Evolutionary conservation across 2,888 invertebrate species (phyloP), one percentile per base, ranked within the genome.

Genomic region (Pristionchus entomophagus): DNA sequence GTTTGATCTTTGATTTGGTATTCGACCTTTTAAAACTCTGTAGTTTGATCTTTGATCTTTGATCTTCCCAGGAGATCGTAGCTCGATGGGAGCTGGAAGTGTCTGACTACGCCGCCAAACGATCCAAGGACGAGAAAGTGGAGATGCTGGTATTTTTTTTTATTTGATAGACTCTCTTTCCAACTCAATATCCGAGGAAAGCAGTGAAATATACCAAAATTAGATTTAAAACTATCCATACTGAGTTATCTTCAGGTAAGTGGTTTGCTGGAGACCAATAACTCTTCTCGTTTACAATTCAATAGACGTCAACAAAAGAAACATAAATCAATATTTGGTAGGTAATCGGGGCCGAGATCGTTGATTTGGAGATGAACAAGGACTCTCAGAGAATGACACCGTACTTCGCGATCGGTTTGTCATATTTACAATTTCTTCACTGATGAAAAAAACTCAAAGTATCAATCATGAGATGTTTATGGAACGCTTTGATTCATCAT

Each of bases 291-390:
- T n/a, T n/a, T n/a, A n/a, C n/a, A n/a, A n/a, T n/a, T n/a, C n/a
- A n/a, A n/a, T n/a, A n/a, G n/a, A n/a, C n/a, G n/a, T n/a, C n/a
- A n/a, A n/a, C n/a, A n/a, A n/a, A n/a, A n/a, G n/a, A n/a, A n/a
- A n/a, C n/a, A n/a, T n/a, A 17, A 38, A 38, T 5, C 3, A 22
- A 38, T 69, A 38, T 32, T 45, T 77, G 0, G 22, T 87, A 92
- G 88, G 91, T 92, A 12, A 88, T 93, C 77, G 92, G 93, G 3
- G 91, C 89, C 5, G 93, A 93, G 86, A 91, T 93, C 29, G 93
- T 93, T 1, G 93, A 93, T 87, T 88, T 88, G 29, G 93, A 93
- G 86, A 93, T 93, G 91, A 93, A 93, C 87, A 88, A 91, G 82
- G 93, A 92, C 82, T 91, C 91, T 1, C 91, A 91, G 84, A 86